These are phyloP conservation scores for Cremastinae sp. DNA, from an alignment of 2,888 invertebrate genomes.

Conservation along the genomic window DNA sequence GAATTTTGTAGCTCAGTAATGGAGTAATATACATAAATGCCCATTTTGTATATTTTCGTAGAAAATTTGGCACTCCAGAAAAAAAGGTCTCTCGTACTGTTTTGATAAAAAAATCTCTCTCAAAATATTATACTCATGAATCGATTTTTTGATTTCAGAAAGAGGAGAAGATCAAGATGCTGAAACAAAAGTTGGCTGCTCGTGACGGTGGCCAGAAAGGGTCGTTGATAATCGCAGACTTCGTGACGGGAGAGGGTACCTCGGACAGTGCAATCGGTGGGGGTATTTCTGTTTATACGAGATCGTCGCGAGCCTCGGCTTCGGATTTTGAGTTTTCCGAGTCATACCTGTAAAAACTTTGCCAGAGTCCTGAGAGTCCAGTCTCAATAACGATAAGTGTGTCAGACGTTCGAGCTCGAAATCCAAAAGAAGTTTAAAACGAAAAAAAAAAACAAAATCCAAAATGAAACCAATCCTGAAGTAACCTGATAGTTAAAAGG, in stretches of 20 bases:
- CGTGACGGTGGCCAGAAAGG: slow-evolving; percentile 87
- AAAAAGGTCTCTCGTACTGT: no score
- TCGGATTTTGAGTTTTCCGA: slow-evolving; percentile 94
- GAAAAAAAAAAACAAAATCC: slow-evolving; percentile 7
- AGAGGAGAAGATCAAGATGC: slow-evolving; percentile 92
- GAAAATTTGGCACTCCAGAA: no score
- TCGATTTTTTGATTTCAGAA: slow-evolving; percentile 83
- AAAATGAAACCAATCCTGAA: no score
- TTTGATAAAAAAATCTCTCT: no score
- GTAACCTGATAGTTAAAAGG: no score
- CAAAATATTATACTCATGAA: no score
- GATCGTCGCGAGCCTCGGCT: slow-evolving; percentile 91
- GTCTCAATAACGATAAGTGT: slow-evolving; percentile 19
- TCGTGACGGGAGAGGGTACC: slow-evolving; percentile 88
- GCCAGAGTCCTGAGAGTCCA: slow-evolving; percentile 15
- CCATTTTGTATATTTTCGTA: no score
- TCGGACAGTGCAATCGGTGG: slow-evolving; percentile 89
- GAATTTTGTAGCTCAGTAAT: no score
- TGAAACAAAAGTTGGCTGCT: slow-evolving; percentile 91
- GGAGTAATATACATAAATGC: no score
- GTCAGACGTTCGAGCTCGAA: slow-evolving; percentile 37
- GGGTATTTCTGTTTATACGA: slow-evolving; percentile 87
- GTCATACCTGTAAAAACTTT: slow-evolving; percentile 86
- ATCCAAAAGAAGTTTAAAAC: slow-evolving; percentile 31
- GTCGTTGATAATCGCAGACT: slow-evolving; percentile 88